A percentile compares a stretch with the other conserved stretches of the same genome.
phyloP scores from a whole-genome alignment of 2,797 vertebrate genomes.

The Parauchenoglanis ngamensis region DNA sequence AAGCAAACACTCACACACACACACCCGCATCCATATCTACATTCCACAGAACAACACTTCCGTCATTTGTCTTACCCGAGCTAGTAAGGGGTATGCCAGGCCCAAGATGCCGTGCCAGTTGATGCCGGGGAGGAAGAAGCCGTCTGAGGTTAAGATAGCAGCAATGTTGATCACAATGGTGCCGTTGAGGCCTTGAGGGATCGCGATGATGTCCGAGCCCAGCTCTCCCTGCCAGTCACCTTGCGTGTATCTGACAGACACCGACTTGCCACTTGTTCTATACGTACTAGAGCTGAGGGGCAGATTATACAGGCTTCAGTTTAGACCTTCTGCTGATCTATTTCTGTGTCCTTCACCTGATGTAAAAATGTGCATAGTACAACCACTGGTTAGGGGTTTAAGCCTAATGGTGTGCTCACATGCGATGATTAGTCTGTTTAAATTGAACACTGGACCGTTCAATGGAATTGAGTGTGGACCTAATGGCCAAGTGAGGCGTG shows the following conservation, averaged over 20 bases:
- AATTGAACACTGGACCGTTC: neutral
- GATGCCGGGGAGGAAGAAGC: slow-evolving; percentile 90
- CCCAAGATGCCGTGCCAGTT: slow-evolving; percentile 98
- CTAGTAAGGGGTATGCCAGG: slow-evolving; percentile 86
- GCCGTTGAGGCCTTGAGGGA: slow-evolving; percentile 84
- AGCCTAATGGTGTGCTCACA: neutral
- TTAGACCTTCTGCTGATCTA: neutral
- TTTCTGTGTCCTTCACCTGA: neutral
- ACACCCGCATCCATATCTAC: neutral
- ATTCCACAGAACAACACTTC: slow-evolving; percentile 1
- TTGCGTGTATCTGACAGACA: slow-evolving; percentile 91
- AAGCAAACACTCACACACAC: slow-evolving; percentile 17
- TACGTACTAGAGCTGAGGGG: slow-evolving; percentile 85
- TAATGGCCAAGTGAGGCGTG: neutral
- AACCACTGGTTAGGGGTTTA: neutral
- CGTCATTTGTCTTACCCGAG: slow-evolving; percentile 78
- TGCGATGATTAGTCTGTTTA: neutral
- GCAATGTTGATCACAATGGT: slow-evolving; percentile 85
- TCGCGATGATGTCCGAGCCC: slow-evolving; percentile 80
- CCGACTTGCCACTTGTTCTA: slow-evolving; percentile 69
- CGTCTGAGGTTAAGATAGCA: slow-evolving; percentile 86
- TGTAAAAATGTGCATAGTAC: neutral
- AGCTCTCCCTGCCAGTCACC: slow-evolving; percentile 94
- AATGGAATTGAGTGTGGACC: neutral
- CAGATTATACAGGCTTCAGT: neutral